These are phyloP conservation scores for Malurus splendens DNA, from an alignment of 2,797 vertebrate genomes.

Conservation along the genomic window DNA sequence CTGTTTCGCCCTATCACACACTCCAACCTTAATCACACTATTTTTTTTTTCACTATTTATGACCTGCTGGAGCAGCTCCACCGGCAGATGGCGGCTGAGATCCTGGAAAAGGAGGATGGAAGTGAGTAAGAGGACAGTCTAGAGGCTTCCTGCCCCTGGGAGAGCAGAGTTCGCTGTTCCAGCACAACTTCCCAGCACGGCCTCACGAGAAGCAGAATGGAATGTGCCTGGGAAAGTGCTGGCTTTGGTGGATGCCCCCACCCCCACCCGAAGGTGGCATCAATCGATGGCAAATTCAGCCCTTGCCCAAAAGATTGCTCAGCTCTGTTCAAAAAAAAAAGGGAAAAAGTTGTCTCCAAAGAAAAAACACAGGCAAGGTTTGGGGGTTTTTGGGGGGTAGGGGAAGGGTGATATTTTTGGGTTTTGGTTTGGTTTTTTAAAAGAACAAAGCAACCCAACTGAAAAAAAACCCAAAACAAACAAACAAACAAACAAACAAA, in stretches of 20 bases:
- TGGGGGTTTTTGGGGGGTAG: fast-evolving
- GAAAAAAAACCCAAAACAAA: neutral
- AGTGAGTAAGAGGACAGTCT: too few relatives aligned
- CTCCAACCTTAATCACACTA: fast-evolving
- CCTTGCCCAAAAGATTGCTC: fast-evolving
- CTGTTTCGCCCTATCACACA: fast-evolving
- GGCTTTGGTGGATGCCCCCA: fast-evolving
- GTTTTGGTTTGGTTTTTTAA: neutral
- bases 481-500: too few relatives aligned
- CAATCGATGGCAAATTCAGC: fast-evolving
- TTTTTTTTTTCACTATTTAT: neutral
- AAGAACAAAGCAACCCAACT: fast-evolving
- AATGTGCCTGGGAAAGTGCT: fast-evolving
- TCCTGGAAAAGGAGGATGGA: neutral
- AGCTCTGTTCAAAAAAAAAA: neutral
- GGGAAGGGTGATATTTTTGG: fast-evolving
- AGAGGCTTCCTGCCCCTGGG: fast-evolving
- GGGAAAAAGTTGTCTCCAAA: neutral
- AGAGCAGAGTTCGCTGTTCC: fast-evolving
- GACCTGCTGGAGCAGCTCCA: fast-evolving
- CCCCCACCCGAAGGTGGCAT: fast-evolving
- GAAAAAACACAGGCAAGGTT: neutral
- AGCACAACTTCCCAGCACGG: fast-evolving
- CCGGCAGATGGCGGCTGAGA: neutral
- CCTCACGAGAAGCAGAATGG: fast-evolving